Evolutionary conservation across 2,797 vertebrate genomes (phyloP), one percentile per base, ranked within the genome.

Genomic region (Argentina silus): DNA sequence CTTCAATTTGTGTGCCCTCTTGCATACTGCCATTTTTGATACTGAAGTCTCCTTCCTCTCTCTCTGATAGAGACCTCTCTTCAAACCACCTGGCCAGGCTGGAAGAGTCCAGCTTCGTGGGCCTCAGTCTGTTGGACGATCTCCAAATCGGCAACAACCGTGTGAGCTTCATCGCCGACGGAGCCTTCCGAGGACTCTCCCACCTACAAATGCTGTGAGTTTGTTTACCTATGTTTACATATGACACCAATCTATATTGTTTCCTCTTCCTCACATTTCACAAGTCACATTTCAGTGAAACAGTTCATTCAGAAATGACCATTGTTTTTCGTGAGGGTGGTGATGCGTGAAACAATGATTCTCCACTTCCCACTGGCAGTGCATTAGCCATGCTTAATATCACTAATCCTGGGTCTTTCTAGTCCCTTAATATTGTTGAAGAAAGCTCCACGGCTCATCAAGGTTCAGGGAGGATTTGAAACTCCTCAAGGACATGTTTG

Each of bases 81-180:
- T 96, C 93, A 84, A 99, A 98, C 90, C 95, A 95, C 50, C 91
- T 99, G 88, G 91, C 95, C 5, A 92, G 96, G 67, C 91, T 99
- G 84, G 97, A 99, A 64, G 98, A 98, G 73, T 97, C 96, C 67
- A 98, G 95, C 88, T 99, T 99, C 15, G 79, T 94, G 17, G 97
- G 96, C 72, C 95, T 99, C 81, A 96, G 91, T 0, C 77, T 97
- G 61, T 92, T 99, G 75, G 93, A 95, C 56, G 92, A 94, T 75
- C 94, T 99, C 64, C 93, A 95, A 78, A 86, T 97, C 1, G 96
- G 96, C 36, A 94, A 97, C 92, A 99, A 99, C 92, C 94, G 89
- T 66, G 92, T 99, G 70, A 98, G 95, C 92, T 97, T 98, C 87
- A 97, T 99, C 45, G 96, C 96, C 0, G 97, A 98, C 73, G 95